Evolutionary conservation across 2,113 vertebrate species (phyloP), one percentile per base, ranked within the genome.

Genomic region (Climacteris rufus): DNA sequence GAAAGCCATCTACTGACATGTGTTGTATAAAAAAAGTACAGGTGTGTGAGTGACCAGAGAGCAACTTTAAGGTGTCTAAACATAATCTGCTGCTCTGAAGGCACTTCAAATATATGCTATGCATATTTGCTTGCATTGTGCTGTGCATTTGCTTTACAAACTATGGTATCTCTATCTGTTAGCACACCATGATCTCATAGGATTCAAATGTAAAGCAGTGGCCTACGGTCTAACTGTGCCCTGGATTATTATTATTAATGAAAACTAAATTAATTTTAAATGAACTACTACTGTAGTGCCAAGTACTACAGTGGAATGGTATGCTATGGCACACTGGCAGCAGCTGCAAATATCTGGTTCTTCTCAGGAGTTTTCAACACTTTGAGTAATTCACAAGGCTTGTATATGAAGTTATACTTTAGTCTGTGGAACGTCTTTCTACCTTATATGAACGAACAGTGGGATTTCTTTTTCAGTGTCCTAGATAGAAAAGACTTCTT

Each of bases 351-450:
- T 93, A 89, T 87, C 96, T 97, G 95, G 35, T 94, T 96, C 83
- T 96, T 96, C 92, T 96, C 96, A 95, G 87, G 69, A 87, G 86
- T 93, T 96, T 95, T 95, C 96, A 95, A 65, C 69, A 60, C 86
- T 96, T 87, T 18, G 77, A 95, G 76, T 96, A 96, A 86, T 94
- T 95, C 85, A 86, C 60, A 49, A 86, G 85, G 79, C 76, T 90
- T 92, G 75, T 78, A 49, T 78, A 49, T 74, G 50, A 94, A 94
- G 87, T 86, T 95, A 90, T 63, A 78, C 66, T 37, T 82, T 83
- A 65, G 50, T 44, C 64, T 71, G 21, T 86, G 76, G 71, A 94
- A 80, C 1, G 0, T 90, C 87, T 94, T 94, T 90, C 94, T 97
- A 81, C 94, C 95, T 94, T 95, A 94, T 94, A 96, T 93, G 95